Percentiles rank a stretch among this genome's conserved stretches.
These are phyloP conservation scores for Yponomeuta malinellus DNA, from an alignment of 2,888 invertebrate species.

Conservation along the genomic window DNA sequence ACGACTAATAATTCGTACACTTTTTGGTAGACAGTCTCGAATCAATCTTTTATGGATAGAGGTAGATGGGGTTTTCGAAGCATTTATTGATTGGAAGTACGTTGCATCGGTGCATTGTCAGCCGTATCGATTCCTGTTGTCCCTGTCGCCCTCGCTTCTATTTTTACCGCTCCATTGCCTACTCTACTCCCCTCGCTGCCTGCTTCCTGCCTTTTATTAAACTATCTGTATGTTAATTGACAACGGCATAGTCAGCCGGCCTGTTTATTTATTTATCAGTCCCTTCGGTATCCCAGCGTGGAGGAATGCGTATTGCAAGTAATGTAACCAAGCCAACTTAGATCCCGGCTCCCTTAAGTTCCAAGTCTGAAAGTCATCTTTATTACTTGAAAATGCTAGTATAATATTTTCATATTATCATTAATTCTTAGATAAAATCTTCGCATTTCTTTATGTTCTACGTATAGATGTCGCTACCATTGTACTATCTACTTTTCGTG, in stretches of 20 bases:
- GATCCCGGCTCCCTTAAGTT: no score
- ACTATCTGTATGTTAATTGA: conserved; percentile 75
- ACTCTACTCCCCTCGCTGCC: conserved; percentile 69
- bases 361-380: no score
- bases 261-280: conserved; percentile 67
- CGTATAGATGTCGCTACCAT: no score
- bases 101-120: conserved; percentile 59
- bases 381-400: no score
- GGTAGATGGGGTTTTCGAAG: neutral
- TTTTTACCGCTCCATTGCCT: conserved; percentile 75
- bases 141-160: conserved; percentile 66
- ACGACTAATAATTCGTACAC: neutral
- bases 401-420: no score
- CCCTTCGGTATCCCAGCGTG: conserved; percentile 33
- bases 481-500: neutral
- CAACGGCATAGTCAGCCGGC: conserved; percentile 59
- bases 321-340: conserved; percentile 16
- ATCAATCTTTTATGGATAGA: neutral
- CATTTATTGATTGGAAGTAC: conserved; percentile 58
- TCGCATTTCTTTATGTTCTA: no score
- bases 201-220: conserved; percentile 75
- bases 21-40: neutral
- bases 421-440: no score
- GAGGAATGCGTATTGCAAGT: conserved; percentile 43
- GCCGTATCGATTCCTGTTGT: conserved; percentile 62